A percentile compares a stretch with the other conserved stretches of the same genome.
phyloP scores from a whole-genome alignment of 2,888 invertebrate species.

The Hemicrepidius hirtus region DNA sequence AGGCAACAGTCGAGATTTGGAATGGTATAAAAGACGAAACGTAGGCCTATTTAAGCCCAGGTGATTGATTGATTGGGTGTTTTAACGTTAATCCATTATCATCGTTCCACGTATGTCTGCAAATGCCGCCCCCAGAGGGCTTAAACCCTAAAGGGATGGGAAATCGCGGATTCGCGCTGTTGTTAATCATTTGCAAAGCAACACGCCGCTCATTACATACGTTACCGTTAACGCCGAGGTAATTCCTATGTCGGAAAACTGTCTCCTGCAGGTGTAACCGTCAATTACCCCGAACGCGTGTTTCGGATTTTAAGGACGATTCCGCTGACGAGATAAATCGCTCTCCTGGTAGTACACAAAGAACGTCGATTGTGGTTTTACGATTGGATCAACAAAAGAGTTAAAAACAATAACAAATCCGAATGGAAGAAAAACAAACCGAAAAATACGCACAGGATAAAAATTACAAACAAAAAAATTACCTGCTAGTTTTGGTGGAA shows the following conservation, averaged over 20 bases:
- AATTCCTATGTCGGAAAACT: conserved; percentile 34
- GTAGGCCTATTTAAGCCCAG: conserved; percentile 29
- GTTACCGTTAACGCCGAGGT: conserved; percentile 24
- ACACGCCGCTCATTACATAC: conserved; percentile 39
- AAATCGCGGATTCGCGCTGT: conserved; percentile 22
- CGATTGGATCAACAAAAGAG: too few relatives aligned
- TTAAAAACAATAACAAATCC: too few relatives aligned
- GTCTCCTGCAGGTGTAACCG: conserved; percentile 41
- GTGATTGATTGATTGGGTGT: conserved; percentile 44
- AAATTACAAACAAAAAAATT: not conserved
- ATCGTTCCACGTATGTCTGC: conserved; percentile 19
- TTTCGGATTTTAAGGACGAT: not conserved
- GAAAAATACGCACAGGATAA: not conserved
- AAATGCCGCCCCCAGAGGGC: conserved; percentile 14
- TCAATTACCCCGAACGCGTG: conserved; percentile 20
- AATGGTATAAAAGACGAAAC: conserved; percentile 9
- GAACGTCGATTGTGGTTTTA: too few relatives aligned
- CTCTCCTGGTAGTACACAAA: too few relatives aligned
- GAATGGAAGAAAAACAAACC: not conserved
- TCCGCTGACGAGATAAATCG: not conserved
- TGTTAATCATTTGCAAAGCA: conserved; percentile 40
- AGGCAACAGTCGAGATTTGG: conserved; percentile 21
- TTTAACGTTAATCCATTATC: conserved; percentile 45
- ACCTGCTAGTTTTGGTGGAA: conserved; percentile 32
- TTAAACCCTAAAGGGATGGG: conserved; percentile 1